These are phyloP conservation scores for Silurus meridionalis DNA, from an alignment of 2,113 vertebrate species.

Conservation along the genomic window DNA sequence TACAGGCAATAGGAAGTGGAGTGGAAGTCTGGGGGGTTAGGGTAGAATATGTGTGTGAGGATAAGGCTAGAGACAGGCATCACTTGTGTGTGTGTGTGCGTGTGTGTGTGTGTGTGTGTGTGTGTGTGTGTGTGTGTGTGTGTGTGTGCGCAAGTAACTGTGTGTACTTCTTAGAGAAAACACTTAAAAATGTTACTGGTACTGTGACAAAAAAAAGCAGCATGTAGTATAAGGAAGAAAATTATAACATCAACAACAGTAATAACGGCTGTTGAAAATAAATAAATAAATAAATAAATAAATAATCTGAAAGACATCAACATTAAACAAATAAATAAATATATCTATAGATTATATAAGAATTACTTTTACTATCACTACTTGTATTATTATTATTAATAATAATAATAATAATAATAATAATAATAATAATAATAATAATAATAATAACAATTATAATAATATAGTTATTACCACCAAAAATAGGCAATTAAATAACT, in stretches of 20 bases:
- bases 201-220: neutral
- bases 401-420: neutral
- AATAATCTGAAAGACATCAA: neutral
- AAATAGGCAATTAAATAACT: neutral
- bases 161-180: neutral
- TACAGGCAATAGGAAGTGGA: neutral
- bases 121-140: neutral
- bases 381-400: neutral
- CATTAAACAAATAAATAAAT: neutral
- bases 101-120: neutral
- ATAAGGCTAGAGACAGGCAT: no score
- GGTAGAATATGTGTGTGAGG: neutral
- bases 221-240: neutral
- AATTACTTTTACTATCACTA: no score
- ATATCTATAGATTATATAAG: neutral
- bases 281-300: neutral
- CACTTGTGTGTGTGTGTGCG: neutral
- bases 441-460: neutral
- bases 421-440: neutral
- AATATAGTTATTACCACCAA: neutral
- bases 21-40: neutral
- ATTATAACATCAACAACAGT: neutral
- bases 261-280: neutral
- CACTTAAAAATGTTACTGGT: neutral
- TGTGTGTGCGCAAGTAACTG: neutral